Evolutionary conservation across 2,888 invertebrate genomes (phyloP).

Genomic region (Lepidocyrtoides sp.): DNA sequence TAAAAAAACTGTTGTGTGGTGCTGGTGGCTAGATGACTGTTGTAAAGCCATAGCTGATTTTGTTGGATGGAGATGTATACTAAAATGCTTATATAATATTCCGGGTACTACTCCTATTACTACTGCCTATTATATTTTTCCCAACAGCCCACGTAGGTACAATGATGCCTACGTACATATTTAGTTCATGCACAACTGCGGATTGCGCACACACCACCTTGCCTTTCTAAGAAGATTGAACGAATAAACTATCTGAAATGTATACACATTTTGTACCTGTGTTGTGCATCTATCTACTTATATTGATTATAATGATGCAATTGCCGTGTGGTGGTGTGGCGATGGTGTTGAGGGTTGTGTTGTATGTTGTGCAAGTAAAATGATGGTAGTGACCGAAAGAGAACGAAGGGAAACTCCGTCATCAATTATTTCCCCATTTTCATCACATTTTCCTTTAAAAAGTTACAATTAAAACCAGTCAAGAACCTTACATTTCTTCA

Average conservation of each 20-base stretch:
- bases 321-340: slow-evolving; percentile 36
- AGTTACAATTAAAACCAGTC: slow-evolving; percentile 78
- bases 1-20: slow-evolving; percentile 32
- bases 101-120: neutral
- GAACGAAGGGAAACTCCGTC: slow-evolving; percentile 64
- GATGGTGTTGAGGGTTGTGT: slow-evolving; percentile 1
- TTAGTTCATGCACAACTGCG: slow-evolving; percentile 39
- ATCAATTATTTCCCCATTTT: slow-evolving; percentile 79
- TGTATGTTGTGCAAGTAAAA: slow-evolving; percentile 52
- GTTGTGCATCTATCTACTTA: slow-evolving; percentile 1
- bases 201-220: slow-evolving; percentile 61
- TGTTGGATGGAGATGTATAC: slow-evolving; percentile 30
- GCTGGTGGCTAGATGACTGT: slow-evolving; percentile 20
- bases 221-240: slow-evolving; percentile 70
- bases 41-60: slow-evolving; percentile 4
- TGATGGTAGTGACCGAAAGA: slow-evolving; percentile 65
- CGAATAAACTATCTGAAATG: slow-evolving; percentile 2
- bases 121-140: slow-evolving; percentile 17
- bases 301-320: slow-evolving; percentile 39
- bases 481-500: slow-evolving; percentile 71
- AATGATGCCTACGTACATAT: neutral
- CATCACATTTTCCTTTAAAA: slow-evolving; percentile 79
- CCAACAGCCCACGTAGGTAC: neutral
- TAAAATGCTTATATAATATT: neutral
- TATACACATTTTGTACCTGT: neutral